phyloP scores from a whole-genome alignment of 2,113 vertebrate species.

The Probosciger aterrimus region DNA sequence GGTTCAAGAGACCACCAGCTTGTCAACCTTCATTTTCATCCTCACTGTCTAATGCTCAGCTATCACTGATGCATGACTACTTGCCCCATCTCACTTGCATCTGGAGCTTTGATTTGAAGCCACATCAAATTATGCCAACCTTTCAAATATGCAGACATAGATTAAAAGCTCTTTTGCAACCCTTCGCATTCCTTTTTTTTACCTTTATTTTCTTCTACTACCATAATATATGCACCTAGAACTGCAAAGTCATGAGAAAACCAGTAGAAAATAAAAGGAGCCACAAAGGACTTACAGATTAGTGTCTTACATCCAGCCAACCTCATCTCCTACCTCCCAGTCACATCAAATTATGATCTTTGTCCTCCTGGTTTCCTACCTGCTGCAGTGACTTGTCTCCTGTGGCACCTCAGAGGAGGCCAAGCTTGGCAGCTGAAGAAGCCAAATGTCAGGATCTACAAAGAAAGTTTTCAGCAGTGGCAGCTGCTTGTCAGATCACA shows the following conservation, averaged over 20 bases:
- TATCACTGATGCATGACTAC: background rate
- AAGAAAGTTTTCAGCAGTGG: conserved; percentile 29
- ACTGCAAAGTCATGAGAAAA: background rate
- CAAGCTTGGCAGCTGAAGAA: conserved; percentile 11
- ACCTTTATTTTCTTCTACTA: background rate
- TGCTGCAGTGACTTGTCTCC: background rate
- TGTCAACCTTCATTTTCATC: background rate
- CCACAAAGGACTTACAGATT: background rate
- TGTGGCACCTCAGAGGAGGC: background rate
- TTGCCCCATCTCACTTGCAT: background rate
- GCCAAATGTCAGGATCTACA: conserved; percentile 34
- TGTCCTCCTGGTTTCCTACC: background rate
- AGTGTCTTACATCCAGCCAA: background rate
- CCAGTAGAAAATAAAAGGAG: background rate
- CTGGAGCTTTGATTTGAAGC: background rate
- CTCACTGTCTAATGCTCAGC: background rate
- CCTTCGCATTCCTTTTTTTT: background rate
- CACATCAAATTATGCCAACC: background rate
- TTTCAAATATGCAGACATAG: background rate
- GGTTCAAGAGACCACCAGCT: background rate
- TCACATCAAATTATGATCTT: background rate
- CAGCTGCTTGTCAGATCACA: conserved; percentile 16
- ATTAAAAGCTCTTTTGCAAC: background rate
- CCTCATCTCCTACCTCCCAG: background rate
- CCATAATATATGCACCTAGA: background rate